These are phyloP conservation scores for Tenualosa ilisha DNA, from an alignment of 2,797 vertebrate genomes.

Conservation along the genomic window DNA sequence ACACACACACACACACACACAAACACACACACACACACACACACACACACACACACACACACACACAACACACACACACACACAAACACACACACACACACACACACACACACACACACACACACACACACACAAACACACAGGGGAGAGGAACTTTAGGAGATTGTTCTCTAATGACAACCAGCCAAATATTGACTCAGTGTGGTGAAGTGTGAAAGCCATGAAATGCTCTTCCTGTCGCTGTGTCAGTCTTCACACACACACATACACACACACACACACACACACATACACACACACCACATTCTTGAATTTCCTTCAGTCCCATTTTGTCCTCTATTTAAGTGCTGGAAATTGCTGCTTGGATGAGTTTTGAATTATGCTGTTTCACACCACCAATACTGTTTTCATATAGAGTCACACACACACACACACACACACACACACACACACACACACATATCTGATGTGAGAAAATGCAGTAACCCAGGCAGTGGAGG, in stretches of 20 bases:
- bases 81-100: background rate
- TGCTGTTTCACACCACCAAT: no score
- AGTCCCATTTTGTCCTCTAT: background rate
- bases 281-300: conserved; percentile 22
- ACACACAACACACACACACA: no score
- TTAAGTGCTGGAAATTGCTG: no score
- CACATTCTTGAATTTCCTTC: conserved; percentile 27
- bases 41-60: no score
- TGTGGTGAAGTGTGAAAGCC: background rate
- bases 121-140: background rate
- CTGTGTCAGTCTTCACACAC: conserved; percentile 26
- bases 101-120: background rate
- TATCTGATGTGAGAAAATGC: no score
- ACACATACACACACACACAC: conserved; percentile 14
- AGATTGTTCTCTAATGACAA: conserved; percentile 17
- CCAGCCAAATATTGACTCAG: conserved; percentile 27
- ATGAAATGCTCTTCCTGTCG: conserved; percentile 34
- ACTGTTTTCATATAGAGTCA: no score
- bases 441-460: no score
- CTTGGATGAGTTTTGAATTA: no score
- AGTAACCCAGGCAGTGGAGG: no score
- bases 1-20: conserved; percentile 6
- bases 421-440: no score
- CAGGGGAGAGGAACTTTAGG: background rate
- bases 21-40: background rate